These are phyloP conservation scores for Tipula lateralis DNA, from an alignment of 2,888 invertebrate genomes.

Conservation along the genomic window DNA sequence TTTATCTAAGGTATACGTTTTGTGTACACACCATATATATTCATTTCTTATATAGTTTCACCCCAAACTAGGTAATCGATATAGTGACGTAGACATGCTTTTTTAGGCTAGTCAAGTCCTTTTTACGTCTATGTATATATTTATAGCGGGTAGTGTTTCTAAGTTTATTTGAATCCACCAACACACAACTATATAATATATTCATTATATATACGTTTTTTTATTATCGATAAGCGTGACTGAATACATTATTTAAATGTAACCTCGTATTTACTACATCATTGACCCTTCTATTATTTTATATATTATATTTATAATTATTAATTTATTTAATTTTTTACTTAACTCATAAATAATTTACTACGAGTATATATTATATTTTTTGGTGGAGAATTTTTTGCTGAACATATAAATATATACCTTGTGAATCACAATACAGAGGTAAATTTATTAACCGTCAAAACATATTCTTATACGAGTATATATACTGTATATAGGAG, in stretches of 20 bases:
- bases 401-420: not conserved
- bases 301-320: constrained; percentile 20
- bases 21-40: too few species aligned
- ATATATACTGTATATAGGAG: not conserved
- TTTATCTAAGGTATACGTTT: too few species aligned
- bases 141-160: not conserved
- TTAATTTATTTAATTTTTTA: constrained; percentile 16
- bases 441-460: not conserved
- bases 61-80: not conserved
- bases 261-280: constrained; percentile 25
- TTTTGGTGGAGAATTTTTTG: not conserved
- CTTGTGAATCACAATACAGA: not conserved
- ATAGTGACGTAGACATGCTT: not conserved
- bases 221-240: constrained; percentile 25
- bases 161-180: not conserved
- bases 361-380: not conserved
- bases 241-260: constrained; percentile 27
- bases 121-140: not conserved
- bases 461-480: too few species aligned
- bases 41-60: too few species aligned
- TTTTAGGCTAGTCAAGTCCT: constrained; percentile 11
- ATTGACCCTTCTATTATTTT: constrained; percentile 27
- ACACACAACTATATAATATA: not conserved
- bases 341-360: constrained; percentile 3
- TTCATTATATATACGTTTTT: not conserved